A percentile compares a stretch with the other conserved stretches of the same genome.
phyloP scores from a whole-genome alignment of 2,113 vertebrate genomes.

The Tenrec ecaudatus region DNA sequence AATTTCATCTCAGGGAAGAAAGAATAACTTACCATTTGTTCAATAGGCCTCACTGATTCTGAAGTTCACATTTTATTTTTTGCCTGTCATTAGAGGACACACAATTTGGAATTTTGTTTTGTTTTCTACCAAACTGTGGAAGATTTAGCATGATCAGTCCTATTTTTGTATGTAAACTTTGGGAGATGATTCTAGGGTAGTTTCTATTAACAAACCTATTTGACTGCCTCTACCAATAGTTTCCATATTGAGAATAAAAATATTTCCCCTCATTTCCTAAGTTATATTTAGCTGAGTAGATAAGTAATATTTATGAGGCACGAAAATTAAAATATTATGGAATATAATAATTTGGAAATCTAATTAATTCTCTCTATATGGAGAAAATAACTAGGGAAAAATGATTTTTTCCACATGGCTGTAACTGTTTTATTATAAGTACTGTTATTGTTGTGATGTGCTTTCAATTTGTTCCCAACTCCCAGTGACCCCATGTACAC shows the following conservation, averaged over 20 bases:
- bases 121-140: not conserved
- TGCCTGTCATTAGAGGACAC: not conserved
- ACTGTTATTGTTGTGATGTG: too few relatives aligned
- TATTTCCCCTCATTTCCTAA: not conserved
- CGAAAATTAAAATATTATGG: not conserved
- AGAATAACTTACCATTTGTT: not conserved
- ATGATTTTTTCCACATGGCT: not conserved
- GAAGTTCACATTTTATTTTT: not conserved
- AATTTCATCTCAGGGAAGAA: not conserved
- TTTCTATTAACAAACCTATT: not conserved
- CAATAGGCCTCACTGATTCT: not conserved
- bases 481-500: too few relatives aligned
- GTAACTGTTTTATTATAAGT: too few relatives aligned
- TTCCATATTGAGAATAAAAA: not conserved
- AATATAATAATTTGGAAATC: not conserved
- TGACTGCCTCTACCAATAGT: not conserved
- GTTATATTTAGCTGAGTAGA: not conserved
- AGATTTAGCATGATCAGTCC: not conserved
- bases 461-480: too few relatives aligned
- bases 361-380: not conserved
- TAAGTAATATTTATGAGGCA: not conserved
- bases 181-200: not conserved
- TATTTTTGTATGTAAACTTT: not conserved
- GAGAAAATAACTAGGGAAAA: not conserved
- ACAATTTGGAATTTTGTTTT: not conserved